Percentiles rank a stretch among this genome's conserved stretches.
phyloP scores from a whole-genome alignment of 2,888 invertebrate genomes.

The Tenthredo notha region DNA sequence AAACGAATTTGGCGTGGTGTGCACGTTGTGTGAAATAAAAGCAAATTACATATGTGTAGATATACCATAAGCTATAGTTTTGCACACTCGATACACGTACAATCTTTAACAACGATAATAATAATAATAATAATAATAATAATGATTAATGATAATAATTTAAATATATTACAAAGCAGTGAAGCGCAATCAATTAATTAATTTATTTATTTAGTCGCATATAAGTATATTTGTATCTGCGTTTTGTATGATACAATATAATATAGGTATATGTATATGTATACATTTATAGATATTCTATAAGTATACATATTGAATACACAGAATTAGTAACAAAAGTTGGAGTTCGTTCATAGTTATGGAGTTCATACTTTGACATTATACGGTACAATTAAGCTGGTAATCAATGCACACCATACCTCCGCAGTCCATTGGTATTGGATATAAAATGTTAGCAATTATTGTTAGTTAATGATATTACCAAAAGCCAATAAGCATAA shows the following conservation, averaged over 20 bases:
- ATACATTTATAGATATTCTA: slow-evolving; percentile 1
- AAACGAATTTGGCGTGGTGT: neutral
- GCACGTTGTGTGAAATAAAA: slow-evolving; percentile 2
- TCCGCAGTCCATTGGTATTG: slow-evolving; percentile 40
- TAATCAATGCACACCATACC: slow-evolving; percentile 21
- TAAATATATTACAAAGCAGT: slow-evolving; percentile 67
- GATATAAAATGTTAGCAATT: neutral
- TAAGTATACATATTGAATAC: slow-evolving; percentile 12
- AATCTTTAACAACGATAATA: neutral
- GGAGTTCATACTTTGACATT: slow-evolving; percentile 26
- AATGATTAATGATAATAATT: neutral
- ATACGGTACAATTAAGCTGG: slow-evolving; percentile 29
- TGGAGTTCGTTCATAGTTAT: slow-evolving; percentile 5
- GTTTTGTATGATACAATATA: slow-evolving; percentile 70
- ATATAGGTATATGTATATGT: neutral
- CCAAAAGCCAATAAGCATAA: neutral
- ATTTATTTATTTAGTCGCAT: slow-evolving; percentile 43
- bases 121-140: neutral
- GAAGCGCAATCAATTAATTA: slow-evolving; percentile 66
- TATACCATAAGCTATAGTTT: neutral
- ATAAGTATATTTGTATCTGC: slow-evolving; percentile 22
- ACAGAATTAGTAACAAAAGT: slow-evolving; percentile 31
- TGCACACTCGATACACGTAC: slow-evolving; percentile 15
- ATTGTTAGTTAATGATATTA: neutral
- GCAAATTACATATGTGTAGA: slow-evolving; percentile 16